Evolutionary conservation across 2,797 vertebrate species (phyloP), one percentile per base, ranked within the genome.

Genomic region (Rhynchonycteris naso): DNA sequence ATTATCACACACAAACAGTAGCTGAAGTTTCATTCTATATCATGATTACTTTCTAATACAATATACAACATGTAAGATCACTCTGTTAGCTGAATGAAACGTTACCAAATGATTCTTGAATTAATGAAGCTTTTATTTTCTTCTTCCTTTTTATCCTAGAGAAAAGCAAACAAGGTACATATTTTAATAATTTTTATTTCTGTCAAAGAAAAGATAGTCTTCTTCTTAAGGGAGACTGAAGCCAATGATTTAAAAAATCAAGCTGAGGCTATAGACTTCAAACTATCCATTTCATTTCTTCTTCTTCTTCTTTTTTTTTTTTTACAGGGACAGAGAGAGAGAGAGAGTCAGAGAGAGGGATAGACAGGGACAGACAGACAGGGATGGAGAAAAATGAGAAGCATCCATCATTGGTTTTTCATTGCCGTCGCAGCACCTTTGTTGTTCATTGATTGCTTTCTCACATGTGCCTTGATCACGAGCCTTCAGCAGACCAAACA

Each of bases 101-200:
- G 35, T 83, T 87, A 84, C 43, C 6, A 66, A 91, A 38, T 54
- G 38, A 87, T 87, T 80, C 61, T 72, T 68, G 52, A 72, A 88
- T 92, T 80, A 79, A 88, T 68, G n/a, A 92, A 90, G 28, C 7
- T 68, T 88, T 93, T 69, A 16, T 88, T 75, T 58, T 76, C 7
- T 78, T 74, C 26, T 30, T 80, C 7, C 43, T 65, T 47, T 92
- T 81, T 85, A 71, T 50, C 7, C 24, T 63, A 68, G 15, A 95
- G 63, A 58, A 91, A 82, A 89, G 38, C 88, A 91, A 85, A 56
- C 21, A 90, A 87, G 24, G 72, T 93, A 54, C 58, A 28, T 86
- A 58, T 93, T 86, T 93, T 38, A 80, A 21, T 85, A 28, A 58
- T 76, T 90, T 86, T 79, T 47, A 71, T 87, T 79, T 81, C 11